Evolutionary conservation across 2,797 vertebrate genomes (phyloP), one percentile per base, ranked within the genome.

Genomic region (Notoglanidium macrostoma): DNA sequence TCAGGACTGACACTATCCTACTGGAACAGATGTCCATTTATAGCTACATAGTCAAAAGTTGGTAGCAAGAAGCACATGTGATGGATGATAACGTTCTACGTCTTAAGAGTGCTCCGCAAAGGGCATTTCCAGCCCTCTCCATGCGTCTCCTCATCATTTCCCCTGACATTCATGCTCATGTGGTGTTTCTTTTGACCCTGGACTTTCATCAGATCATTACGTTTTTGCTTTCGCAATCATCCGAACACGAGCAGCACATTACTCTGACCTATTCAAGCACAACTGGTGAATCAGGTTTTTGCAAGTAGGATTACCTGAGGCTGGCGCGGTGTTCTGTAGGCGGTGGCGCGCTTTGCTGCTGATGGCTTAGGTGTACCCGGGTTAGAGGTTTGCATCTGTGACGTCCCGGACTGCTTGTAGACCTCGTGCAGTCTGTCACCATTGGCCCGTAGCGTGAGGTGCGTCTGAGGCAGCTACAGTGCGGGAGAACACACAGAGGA

Each of bases 401-500:
- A 23, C 1, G 82, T 57, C 0, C 79, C 12, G 0, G 84, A 49
- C 21, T 88, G 82, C 46, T 84, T 92, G 68, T 89, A 83, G 21
- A 83, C 89, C 90, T 91, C 93, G 76, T 96, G 92, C 0, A 93
- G 87, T 67, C 88, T 96, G 95, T 88, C 92, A 12, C 86, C 29
- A 55, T 92, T 93, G 65, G 87, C 91, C 23, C 91, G 93, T 86
- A 98, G 89, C 2, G 96, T 97, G 59, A 94, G 93, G 80, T 96
- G 96, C 91, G 98, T 99, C 6, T 95, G 95, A 59, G 96, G 95
- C 81, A 96, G 94, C 98, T 99, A 87, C 61, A 92, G 65, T 81
- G 59, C 15, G 78, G 10, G 14, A 46, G 9, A 63, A 46, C 23
- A 11, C 8, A 68, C 3, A 67, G 78, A 76, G 74, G 73, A 79